Percentiles rank a stretch among this genome's conserved stretches.
Conservation (phyloP, 2,797 vertebrate genomes). For the Rhinoraja longicauda region DNA sequence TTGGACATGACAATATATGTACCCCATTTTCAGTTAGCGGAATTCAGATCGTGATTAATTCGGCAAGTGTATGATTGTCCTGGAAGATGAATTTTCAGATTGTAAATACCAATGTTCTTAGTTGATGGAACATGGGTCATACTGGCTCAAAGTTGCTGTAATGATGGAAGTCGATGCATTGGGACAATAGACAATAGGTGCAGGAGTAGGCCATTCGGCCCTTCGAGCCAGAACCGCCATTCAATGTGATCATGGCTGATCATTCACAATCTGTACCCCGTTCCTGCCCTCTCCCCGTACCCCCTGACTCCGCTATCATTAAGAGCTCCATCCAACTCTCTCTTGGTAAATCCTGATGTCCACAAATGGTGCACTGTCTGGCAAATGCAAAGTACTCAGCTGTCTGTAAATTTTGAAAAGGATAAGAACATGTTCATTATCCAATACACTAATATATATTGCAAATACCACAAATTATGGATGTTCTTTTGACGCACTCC, state of each 20-base stretch:
- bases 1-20: constrained; percentile 28
- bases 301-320: too few species aligned
- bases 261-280: too few species aligned
- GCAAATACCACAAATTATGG: not conserved
- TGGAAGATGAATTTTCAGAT: not conserved
- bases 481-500: not conserved
- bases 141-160: not conserved
- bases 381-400: not conserved
- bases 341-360: not conserved
- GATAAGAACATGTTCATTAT: not conserved
- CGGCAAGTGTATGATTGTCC: not conserved
- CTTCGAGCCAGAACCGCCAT: too few species aligned
- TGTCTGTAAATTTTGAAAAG: not conserved
- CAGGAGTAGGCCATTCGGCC: too few species aligned
- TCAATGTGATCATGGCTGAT: too few species aligned
- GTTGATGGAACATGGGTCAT: not conserved
- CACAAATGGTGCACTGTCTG: not conserved
- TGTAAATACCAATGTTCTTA: not conserved
- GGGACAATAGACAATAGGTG: too few species aligned
- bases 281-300: too few species aligned
- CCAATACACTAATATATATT: not conserved
- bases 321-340: too few species aligned
- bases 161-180: not conserved
- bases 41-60: constrained; percentile 50
- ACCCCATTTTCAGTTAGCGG: constrained; percentile 75